Evolutionary conservation across 2,113 vertebrate genomes (phyloP).

Genomic region (Prietella phreatophila): DNA sequence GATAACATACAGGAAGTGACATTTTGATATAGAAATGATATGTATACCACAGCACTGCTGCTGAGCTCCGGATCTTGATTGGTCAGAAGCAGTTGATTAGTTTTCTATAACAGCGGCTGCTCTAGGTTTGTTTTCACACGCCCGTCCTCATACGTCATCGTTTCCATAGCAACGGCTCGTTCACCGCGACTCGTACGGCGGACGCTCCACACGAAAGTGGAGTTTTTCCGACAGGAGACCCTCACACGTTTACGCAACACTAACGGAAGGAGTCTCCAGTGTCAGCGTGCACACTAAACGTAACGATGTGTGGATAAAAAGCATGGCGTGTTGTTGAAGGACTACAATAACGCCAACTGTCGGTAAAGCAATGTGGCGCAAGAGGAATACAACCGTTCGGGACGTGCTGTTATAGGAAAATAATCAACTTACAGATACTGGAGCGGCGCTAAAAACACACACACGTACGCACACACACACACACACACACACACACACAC

Average conservation of each 20-base stretch:
- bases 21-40: background rate
- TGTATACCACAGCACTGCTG: background rate
- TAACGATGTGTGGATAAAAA: background rate
- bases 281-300: background rate
- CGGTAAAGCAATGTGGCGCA: too few relatives aligned
- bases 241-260: too few relatives aligned
- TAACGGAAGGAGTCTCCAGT: background rate
- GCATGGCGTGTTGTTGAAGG: too few relatives aligned
- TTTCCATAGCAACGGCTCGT: background rate
- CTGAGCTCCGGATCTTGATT: background rate
- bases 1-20: background rate
- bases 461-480: too few relatives aligned
- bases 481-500: too few relatives aligned
- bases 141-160: background rate
- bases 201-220: too few relatives aligned
- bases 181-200: too few relatives aligned
- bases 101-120: background rate
- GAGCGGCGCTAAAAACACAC: background rate
- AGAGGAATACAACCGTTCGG: too few relatives aligned
- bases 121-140: background rate
- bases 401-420: background rate
- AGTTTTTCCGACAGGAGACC: too few relatives aligned
- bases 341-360: too few relatives aligned
- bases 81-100: background rate
- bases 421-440: background rate